phyloP scores from a whole-genome alignment of 1,140 invertebrate species.

The Bombus picipes region DNA sequence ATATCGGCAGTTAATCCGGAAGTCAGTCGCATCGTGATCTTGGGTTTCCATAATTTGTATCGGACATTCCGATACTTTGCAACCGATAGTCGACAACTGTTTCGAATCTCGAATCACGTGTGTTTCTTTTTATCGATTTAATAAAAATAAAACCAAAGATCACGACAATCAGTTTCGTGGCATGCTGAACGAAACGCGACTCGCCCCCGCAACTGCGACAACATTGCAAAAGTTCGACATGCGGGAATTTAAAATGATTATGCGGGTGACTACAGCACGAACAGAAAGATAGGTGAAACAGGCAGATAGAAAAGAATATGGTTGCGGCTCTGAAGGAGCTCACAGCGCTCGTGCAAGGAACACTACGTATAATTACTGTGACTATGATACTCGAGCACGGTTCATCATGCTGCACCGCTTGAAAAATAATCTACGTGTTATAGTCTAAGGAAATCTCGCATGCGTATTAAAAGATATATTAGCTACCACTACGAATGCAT shows the following conservation, averaged over 20 bases:
- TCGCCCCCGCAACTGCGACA: constrained; percentile 63
- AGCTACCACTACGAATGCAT: constrained; percentile 58
- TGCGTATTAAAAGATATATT: constrained; percentile 51
- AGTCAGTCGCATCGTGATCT: constrained; percentile 53
- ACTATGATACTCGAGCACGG: constrained; percentile 60
- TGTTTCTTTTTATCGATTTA: background rate
- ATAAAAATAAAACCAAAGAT: constrained; percentile 15
- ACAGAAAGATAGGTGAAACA: constrained; percentile 38
- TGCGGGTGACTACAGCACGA: constrained; percentile 63
- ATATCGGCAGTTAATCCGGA: constrained; percentile 56
- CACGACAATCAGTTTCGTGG: constrained; percentile 27
- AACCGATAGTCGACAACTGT: background rate
- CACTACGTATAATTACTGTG: constrained; percentile 26
- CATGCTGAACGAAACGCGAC: constrained; percentile 59
- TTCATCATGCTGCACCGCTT: constrained; percentile 64
- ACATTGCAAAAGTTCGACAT: constrained; percentile 51
- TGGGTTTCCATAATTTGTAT: background rate
- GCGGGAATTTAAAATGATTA: constrained; percentile 63
- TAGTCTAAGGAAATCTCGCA: constrained; percentile 22
- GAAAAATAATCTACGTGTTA: constrained; percentile 40
- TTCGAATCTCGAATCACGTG: background rate
- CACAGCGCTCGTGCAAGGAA: constrained; percentile 48
- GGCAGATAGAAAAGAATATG: constrained; percentile 40
- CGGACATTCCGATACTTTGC: background rate
- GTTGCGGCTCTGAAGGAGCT: constrained; percentile 53